Evolutionary conservation across 2,888 invertebrate genomes (phyloP), one percentile per base, ranked within the genome.

Genomic region (Muschampia plurimacula): DNA sequence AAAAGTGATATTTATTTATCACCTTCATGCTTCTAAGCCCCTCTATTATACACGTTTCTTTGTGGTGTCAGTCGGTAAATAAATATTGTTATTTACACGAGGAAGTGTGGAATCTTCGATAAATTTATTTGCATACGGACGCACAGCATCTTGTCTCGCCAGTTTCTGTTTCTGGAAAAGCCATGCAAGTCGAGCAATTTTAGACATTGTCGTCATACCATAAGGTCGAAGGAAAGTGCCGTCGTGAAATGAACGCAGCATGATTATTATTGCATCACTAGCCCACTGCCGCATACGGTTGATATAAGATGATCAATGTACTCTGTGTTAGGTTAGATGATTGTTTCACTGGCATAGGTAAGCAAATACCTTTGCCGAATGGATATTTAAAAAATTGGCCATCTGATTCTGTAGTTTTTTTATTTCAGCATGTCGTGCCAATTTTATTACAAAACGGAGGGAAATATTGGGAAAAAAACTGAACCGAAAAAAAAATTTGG

Each of bases 171-270:
- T 65, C 44, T 41, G 52, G 57, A 32, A 64, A 65, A 32, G 13
- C 8, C 5, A 62, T 59, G 28, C 13, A 41, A 49, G 5, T 36
- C 39, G 36, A 59, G 10, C 46, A 22, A 74, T 62, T 74, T 77
- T 79, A 49, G 71, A 74, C 73, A 76, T 77, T 84, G 79, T 74
- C n/a, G 0, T 39, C 36, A 46, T 2, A 15, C 0, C 13, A 36
- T 79, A 85, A 76, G 77, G 82, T 79, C 76, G 73, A 64, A 36
- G 59, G 73, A 80, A 73, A 72, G 32, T 76, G 75, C 73, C 70
- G 67, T 52, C n/a, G 12, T 46, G n/a, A 57, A 67, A 49, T 39
- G 66, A 67, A 67, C 73, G 32, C 36, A 78, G 83, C 80, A 76
- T 57, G 68, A 81, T 74, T 63, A 65, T 44, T 64, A 72, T 73